Conservation (phyloP, 2,888 invertebrate genomes). For the Drosophila meridiana region DNA sequence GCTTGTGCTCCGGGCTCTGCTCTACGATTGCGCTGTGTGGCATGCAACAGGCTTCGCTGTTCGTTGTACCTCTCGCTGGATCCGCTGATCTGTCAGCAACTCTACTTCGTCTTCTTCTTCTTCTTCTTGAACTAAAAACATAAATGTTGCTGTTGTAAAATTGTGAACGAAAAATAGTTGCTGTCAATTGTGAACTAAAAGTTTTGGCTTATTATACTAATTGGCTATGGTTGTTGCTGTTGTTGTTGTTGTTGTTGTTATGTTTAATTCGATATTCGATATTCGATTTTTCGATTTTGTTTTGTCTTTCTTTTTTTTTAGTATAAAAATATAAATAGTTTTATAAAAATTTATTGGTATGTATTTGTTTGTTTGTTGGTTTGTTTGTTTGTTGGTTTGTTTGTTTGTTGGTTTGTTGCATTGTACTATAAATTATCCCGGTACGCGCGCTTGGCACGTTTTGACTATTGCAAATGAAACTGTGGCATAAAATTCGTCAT, state of each 20-base stretch:
- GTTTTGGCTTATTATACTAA: constrained; percentile 75
- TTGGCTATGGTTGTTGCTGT: constrained; percentile 69
- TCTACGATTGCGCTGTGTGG: constrained; percentile 19
- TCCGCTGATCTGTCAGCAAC: constrained; percentile 36
- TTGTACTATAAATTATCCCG: constrained; percentile 86
- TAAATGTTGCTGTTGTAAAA: constrained; percentile 74
- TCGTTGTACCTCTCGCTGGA: constrained; percentile 1
- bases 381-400: constrained; percentile 51
- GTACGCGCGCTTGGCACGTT: constrained; percentile 77
- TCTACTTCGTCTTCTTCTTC: constrained; percentile 1
- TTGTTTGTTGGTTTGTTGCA: constrained; percentile 72
- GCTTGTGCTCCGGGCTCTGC: constrained; percentile 23
- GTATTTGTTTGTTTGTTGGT: constrained; percentile 68
- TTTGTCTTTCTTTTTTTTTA: constrained; percentile 58
- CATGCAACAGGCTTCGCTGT: background rate
- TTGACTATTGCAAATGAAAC: constrained; percentile 85
- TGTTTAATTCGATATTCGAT: constrained; percentile 44
- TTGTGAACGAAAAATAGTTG: constrained; percentile 52
- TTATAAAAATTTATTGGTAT: constrained; percentile 71
- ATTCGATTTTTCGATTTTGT: constrained; percentile 31
- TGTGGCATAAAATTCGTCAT: constrained; percentile 69
- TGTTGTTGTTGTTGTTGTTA: constrained; percentile 14
- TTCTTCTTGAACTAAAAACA: constrained; percentile 54
- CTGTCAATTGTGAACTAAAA: constrained; percentile 50
- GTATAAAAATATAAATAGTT: constrained; percentile 85